Percentiles rank a stretch among this genome's conserved stretches.
Evolutionary conservation across 64 coral and sea anemone genomes (phyloP).

Genomic region (Dendronephthya gigantea): DNA sequence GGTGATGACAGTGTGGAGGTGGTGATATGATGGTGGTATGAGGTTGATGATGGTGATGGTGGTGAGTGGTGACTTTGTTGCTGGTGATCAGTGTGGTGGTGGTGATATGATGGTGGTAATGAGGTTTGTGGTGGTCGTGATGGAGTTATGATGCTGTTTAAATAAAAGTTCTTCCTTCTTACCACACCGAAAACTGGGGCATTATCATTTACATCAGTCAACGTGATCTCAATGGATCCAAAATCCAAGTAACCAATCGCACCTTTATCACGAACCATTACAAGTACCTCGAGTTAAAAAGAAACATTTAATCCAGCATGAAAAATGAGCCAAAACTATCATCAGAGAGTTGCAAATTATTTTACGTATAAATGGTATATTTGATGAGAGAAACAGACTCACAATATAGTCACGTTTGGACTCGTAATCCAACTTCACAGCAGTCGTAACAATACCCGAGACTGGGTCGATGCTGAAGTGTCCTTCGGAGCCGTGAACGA

Average conservation of each 20-base stretch:
- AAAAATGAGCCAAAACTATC: no score
- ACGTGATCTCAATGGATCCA: slow-evolving; percentile 64
- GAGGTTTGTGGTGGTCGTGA: neutral
- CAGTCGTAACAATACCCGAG: slow-evolving; percentile 48
- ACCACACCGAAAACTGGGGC: slow-evolving; percentile 44
- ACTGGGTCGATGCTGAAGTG: slow-evolving; percentile 45
- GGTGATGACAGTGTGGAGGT: neutral
- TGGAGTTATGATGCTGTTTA: neutral
- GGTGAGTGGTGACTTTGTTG: neutral
- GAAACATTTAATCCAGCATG: no score
- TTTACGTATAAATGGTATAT: no score
- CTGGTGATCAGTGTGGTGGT: neutral
- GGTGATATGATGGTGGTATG: no score
- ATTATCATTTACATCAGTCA: slow-evolving; percentile 82
- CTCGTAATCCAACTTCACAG: slow-evolving; percentile 40
- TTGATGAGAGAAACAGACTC: neutral
- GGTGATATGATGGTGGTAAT: neutral
- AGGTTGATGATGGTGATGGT: neutral
- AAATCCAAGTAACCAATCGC: slow-evolving; percentile 85
- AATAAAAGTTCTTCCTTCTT: neutral
- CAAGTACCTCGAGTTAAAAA: slow-evolving; percentile 50
- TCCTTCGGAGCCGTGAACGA: slow-evolving; percentile 39
- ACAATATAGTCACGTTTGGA: neutral
- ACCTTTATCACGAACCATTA: slow-evolving; percentile 83
- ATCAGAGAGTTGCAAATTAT: no score